phyloP scores from a whole-genome alignment of 2,113 vertebrate species.

The Pseudopodoces humilis region DNA sequence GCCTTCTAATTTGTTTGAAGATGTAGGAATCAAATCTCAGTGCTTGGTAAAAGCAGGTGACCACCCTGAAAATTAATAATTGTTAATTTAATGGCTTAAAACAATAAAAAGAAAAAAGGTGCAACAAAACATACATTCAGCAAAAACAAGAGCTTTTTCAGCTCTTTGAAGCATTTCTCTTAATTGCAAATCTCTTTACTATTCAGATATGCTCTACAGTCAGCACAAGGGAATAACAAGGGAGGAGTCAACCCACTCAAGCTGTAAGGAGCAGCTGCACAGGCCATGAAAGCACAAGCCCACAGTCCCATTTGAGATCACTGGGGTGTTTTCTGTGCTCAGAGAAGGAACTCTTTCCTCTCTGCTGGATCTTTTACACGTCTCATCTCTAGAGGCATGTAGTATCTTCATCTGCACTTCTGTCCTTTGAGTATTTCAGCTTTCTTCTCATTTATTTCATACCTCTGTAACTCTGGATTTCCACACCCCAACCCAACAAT shows the following conservation, averaged over 20 bases:
- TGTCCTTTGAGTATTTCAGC: not conserved
- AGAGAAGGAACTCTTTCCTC: not conserved
- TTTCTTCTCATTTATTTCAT: not conserved
- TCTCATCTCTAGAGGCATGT: not conserved
- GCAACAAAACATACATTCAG: not conserved
- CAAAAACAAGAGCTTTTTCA: slow-evolving; percentile 15
- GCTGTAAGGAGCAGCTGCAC: slow-evolving; percentile 49
- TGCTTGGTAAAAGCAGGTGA: not conserved
- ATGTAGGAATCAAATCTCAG: not conserved
- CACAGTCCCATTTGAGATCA: not conserved
- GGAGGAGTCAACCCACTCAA: slow-evolving; percentile 46
- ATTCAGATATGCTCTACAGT: slow-evolving; percentile 45
- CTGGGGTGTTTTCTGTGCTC: not conserved
- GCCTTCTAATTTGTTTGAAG: not conserved
- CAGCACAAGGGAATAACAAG: slow-evolving; percentile 53
- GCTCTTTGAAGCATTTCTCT: slow-evolving; percentile 23
- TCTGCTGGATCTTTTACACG: not conserved
- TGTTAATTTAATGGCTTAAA: not conserved
- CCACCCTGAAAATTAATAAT: not conserved
- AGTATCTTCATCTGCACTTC: not conserved
- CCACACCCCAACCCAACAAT: not conserved
- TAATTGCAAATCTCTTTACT: slow-evolving; percentile 51
- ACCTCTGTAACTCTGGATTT: not conserved
- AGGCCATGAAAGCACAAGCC: not conserved
- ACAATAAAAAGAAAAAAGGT: not conserved